A percentile compares a stretch with the other conserved stretches of the same genome.
Evolutionary conservation across 2,888 invertebrate genomes (phyloP).

Genomic region (Ypsolopha sequella): DNA sequence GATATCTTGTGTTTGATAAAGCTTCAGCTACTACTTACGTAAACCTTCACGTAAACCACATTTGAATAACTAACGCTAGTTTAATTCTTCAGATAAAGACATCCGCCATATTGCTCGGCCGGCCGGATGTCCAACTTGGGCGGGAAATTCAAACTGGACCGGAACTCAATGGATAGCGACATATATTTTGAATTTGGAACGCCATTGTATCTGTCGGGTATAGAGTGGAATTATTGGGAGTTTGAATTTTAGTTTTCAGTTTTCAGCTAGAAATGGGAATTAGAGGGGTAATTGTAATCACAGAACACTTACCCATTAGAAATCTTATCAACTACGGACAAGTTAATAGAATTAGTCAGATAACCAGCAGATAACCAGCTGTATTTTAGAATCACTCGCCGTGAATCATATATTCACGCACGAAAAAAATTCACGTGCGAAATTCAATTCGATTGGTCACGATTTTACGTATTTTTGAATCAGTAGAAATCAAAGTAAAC

Average conservation of each 20-base stretch:
- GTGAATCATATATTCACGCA: too few relatives aligned
- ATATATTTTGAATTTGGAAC: constrained; percentile 67
- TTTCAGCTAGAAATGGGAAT: neutral
- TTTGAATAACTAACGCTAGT: constrained; percentile 63
- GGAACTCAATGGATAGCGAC: constrained; percentile 64
- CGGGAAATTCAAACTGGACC: constrained; percentile 67
- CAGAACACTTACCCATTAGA: too few relatives aligned
- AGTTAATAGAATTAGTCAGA: too few relatives aligned
- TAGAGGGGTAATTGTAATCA: too few relatives aligned
- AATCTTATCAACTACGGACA: too few relatives aligned
- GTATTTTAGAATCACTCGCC: too few relatives aligned
- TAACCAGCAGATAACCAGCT: too few relatives aligned
- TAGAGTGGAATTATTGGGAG: constrained; percentile 3
- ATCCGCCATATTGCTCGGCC: constrained; percentile 53
- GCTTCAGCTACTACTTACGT: constrained; percentile 12
- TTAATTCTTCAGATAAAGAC: constrained; percentile 69
- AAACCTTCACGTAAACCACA: constrained; percentile 27
- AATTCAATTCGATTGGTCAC: too few relatives aligned
- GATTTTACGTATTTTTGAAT: too few relatives aligned
- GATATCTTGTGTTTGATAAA: too few relatives aligned
- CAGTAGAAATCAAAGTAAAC: too few relatives aligned
- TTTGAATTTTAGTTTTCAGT: neutral
- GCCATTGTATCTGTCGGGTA: constrained; percentile 29
- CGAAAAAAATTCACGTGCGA: too few relatives aligned
- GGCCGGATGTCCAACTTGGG: constrained; percentile 63